Evolutionary conservation across 2,888 invertebrate genomes (phyloP), one percentile per base, ranked within the genome.

Genomic region (Xestia ashworthii): DNA sequence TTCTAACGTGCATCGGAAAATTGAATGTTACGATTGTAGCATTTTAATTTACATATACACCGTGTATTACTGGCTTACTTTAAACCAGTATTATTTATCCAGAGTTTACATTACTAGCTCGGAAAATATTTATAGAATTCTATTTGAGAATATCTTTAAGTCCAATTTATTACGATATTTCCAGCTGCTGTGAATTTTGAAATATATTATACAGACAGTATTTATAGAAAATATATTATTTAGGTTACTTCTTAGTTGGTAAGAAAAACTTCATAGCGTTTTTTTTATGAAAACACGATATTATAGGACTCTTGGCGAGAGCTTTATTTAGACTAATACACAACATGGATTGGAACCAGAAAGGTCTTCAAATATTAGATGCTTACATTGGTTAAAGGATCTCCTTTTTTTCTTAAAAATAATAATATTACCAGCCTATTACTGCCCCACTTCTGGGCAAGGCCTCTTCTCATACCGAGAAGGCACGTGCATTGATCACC

Each of bases 1-100:
- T 86, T 83, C 87, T 87, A 89, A 88, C 88, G 79, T 84, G 87
- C 87, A 85, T 83, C 77, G 82, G 76, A 76, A 87, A 89, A 90
- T 90, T 87, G 87, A 89, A 90, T 87, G 87, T 88, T 88, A 86
- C 85, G 74, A 79, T 77, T 83, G 79, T 83, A 73, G 73, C 71
- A 73, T 58, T 69, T 48, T 77, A 74, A 87, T 88, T 87, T 88
- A 70, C 87, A 88, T 88, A 83, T 72, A 85, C 79, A 76, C n/a
- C 58, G 67, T 70, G 74, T 76, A 85, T 83, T 75, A 75, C 71
- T 50, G 41, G 80, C 38, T 80, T 80, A 80, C 48, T 75, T 71
- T 64, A 66, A 53, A 71, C 12, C 32, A 50, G 66, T 48, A 70
- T 70, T 78, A 84, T 71, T 81, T 78, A 72, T 72, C 12, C 41